Conservation (phyloP, 2,888 invertebrate genomes). For the Isoperla grammatica region DNA sequence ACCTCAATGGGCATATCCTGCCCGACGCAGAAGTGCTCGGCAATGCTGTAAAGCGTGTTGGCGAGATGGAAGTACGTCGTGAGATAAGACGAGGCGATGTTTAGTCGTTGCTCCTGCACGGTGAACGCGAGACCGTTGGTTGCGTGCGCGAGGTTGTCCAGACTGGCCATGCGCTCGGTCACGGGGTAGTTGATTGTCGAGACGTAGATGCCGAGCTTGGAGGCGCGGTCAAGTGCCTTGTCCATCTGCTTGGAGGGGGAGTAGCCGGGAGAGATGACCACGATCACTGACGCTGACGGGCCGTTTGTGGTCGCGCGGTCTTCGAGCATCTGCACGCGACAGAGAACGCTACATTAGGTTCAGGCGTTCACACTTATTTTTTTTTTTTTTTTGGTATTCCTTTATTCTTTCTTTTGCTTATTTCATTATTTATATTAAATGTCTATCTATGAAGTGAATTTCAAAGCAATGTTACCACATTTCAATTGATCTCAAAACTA, state of each 20-base stretch:
- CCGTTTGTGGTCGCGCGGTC: conserved; percentile 44
- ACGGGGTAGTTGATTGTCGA: conserved; percentile 52
- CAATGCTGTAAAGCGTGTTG: conserved; percentile 47
- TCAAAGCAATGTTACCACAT: too few relatives aligned
- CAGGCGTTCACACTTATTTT: too few relatives aligned
- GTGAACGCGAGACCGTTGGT: conserved; percentile 48
- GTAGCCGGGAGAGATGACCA: conserved; percentile 53
- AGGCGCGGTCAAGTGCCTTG: conserved; percentile 44
- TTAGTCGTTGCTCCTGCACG: conserved; percentile 49
- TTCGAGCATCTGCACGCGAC: conserved; percentile 44
- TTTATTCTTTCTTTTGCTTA: too few relatives aligned
- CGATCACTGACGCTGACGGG: conserved; percentile 49
- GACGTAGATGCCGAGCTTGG: conserved; percentile 45
- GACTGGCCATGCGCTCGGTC: conserved; percentile 42
- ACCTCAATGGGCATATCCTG: conserved; percentile 47
- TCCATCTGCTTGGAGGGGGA: conserved; percentile 43
- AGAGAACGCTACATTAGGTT: too few relatives aligned
- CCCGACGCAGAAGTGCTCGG: conserved; percentile 46
- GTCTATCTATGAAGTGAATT: too few relatives aligned
- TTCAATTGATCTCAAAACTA: too few relatives aligned
- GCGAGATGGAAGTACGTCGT: conserved; percentile 51
- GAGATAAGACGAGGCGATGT: conserved; percentile 47
- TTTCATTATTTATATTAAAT: too few relatives aligned
- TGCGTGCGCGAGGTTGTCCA: conserved; percentile 46
- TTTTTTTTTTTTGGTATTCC: too few relatives aligned